Evolutionary conservation across 2,797 vertebrate genomes (phyloP).

Genomic region (Girardinus metallicus): DNA sequence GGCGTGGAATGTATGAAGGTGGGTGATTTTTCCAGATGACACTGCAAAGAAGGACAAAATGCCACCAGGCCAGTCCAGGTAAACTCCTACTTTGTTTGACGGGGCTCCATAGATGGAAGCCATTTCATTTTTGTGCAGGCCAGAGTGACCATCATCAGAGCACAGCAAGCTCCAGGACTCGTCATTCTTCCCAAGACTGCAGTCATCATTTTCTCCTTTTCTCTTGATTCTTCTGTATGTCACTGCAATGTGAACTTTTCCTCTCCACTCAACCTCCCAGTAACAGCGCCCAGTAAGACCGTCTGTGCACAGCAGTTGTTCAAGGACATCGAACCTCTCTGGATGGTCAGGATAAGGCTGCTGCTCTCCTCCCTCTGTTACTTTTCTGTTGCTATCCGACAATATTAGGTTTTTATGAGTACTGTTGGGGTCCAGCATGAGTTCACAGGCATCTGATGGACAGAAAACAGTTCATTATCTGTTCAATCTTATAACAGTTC

Average conservation of each 20-base stretch:
- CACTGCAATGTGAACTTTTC: constrained; percentile 14
- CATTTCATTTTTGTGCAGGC: background rate
- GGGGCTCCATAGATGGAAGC: accelerated
- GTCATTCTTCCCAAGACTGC: constrained; percentile 34
- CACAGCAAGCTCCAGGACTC: constrained; percentile 52
- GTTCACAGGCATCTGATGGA: constrained; percentile 20
- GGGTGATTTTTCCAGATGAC: constrained; percentile 10
- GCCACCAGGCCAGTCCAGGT: constrained; percentile 46
- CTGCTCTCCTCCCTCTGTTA: background rate
- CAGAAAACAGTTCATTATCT: background rate
- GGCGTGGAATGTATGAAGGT: constrained; percentile 44
- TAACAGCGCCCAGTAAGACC: constrained; percentile 34
- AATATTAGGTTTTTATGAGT: constrained; percentile 16
- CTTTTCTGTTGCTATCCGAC: constrained; percentile 32
- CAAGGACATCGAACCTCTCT: constrained; percentile 48
- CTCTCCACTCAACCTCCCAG: constrained; percentile 47
- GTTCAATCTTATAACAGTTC: background rate
- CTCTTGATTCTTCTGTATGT: constrained; percentile 30
- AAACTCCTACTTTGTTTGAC: constrained; percentile 33
- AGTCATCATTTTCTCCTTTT: background rate
- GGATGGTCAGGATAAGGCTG: constrained; percentile 42
- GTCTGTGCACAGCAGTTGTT: constrained; percentile 46
- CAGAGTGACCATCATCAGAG: constrained; percentile 8
- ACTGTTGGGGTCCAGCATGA: constrained; percentile 45
- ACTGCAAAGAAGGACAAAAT: constrained; percentile 48